These are phyloP conservation scores for Agapornis roseicollis DNA, from an alignment of 2,113 vertebrate species.

Conservation along the genomic window DNA sequence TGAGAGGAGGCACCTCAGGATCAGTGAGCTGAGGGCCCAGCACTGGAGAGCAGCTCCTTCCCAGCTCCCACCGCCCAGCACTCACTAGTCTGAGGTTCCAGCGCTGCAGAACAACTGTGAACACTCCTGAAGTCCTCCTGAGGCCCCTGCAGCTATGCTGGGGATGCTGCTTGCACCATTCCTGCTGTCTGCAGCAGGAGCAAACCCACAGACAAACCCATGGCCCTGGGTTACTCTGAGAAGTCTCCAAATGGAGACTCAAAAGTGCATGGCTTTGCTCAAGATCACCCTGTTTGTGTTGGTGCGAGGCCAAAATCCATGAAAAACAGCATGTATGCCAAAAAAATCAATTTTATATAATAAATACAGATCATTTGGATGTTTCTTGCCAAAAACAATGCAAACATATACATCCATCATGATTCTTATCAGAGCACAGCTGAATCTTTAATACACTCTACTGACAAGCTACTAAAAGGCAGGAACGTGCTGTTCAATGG, in stretches of 20 bases:
- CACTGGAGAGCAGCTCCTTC: not conserved
- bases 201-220: slow-evolving; percentile 22
- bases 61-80: not conserved
- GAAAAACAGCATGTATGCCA: slow-evolving; percentile 52
- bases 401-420: slow-evolving; percentile 64
- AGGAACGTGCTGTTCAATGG: not conserved
- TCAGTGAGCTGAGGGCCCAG: not conserved
- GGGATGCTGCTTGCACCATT: not conserved
- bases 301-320: slow-evolving; percentile 56
- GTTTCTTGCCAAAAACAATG: slow-evolving; percentile 68
- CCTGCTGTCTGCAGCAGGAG: not conserved
- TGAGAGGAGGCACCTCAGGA: not conserved
- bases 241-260: slow-evolving; percentile 53
- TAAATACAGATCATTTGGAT: slow-evolving; percentile 57
- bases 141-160: not conserved
- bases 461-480: slow-evolving; percentile 35
- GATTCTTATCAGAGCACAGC: slow-evolving; percentile 63
- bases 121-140: not conserved
- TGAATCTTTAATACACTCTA: slow-evolving; percentile 38
- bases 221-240: not conserved
- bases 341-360: slow-evolving; percentile 67
- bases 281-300: slow-evolving; percentile 64
- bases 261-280: slow-evolving; percentile 57
- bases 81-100: not conserved
- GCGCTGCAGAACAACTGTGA: not conserved